Percentiles rank a stretch among this genome's conserved stretches.
Evolutionary conservation across 2,113 vertebrate genomes (phyloP).

Genomic region (cattle (Bos taurus)): DNA sequence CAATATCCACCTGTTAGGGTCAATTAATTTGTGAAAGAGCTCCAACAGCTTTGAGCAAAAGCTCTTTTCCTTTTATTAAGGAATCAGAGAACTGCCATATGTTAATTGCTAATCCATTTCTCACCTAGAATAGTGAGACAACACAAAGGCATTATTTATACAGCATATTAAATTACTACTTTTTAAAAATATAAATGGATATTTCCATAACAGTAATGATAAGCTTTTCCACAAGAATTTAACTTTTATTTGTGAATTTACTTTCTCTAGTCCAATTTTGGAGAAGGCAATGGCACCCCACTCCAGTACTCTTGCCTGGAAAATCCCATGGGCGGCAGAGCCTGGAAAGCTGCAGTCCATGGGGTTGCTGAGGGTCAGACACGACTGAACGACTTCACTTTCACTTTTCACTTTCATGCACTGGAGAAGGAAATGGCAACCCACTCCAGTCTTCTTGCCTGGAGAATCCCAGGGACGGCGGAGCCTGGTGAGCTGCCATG

Average conservation of each 20-base stretch:
- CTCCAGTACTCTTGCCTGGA: no score
- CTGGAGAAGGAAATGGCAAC: no score
- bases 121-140: neutral
- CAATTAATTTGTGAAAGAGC: conserved; percentile 58
- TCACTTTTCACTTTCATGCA: no score
- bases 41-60: conserved; percentile 1
- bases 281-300: no score
- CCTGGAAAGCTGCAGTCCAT: no score
- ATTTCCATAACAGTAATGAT: conserved; percentile 7
- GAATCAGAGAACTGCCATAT: conserved; percentile 12
- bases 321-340: no score
- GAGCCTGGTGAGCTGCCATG: no score
- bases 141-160: conserved; percentile 2
- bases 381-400: no score
- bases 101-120: conserved; percentile 22
- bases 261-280: conserved; percentile 3
- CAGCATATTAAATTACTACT: neutral
- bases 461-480: no score
- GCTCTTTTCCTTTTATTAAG: conserved; percentile 40
- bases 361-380: no score
- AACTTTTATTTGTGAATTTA: neutral
- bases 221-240: neutral
- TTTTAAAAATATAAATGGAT: neutral
- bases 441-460: no score
- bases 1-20: neutral